Percentiles rank a stretch among this genome's conserved stretches.
Evolutionary conservation across 2,888 invertebrate genomes (phyloP).

Genomic region (Brachyopa scutellaris): DNA sequence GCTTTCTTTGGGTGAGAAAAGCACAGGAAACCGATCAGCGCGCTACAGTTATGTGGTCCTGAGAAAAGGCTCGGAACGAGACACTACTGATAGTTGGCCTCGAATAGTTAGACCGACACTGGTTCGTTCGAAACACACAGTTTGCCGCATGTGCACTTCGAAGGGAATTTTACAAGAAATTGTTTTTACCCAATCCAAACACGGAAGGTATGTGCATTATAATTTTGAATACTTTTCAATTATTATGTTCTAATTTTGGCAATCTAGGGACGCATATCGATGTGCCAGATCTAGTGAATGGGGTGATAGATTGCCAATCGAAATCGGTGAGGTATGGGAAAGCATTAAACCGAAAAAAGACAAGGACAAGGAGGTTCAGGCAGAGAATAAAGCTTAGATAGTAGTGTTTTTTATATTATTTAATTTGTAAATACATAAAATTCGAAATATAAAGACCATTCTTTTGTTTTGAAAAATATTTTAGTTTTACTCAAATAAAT

Average conservation of each 20-base stretch:
- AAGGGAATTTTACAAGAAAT: slow-evolving; percentile 89
- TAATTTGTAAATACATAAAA: background rate
- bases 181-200: slow-evolving; percentile 88
- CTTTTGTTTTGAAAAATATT: slow-evolving; percentile 24
- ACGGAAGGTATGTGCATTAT: slow-evolving; percentile 85
- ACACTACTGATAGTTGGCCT: slow-evolving; percentile 87
- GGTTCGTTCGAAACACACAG: slow-evolving; percentile 87
- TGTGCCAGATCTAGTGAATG: slow-evolving; percentile 89
- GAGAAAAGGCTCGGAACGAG: slow-evolving; percentile 86
- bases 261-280: slow-evolving; percentile 85
- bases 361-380: too few relatives aligned
- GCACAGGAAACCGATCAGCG: slow-evolving; percentile 82
- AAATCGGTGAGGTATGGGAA: slow-evolving; percentile 78
- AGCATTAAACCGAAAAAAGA: too few relatives aligned
- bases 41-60: slow-evolving; percentile 91
- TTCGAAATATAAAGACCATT: background rate
- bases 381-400: slow-evolving; percentile 11
- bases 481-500: slow-evolving; percentile 52
- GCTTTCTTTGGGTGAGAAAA: slow-evolving; percentile 82
- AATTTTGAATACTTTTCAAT: background rate
- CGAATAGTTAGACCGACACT: slow-evolving; percentile 89
- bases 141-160: slow-evolving; percentile 90
- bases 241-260: slow-evolving; percentile 6
- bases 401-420: background rate
- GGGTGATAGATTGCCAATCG: slow-evolving; percentile 91